phyloP scores from a whole-genome alignment of 1,140 invertebrate genomes.

The Myzus persicae region DNA sequence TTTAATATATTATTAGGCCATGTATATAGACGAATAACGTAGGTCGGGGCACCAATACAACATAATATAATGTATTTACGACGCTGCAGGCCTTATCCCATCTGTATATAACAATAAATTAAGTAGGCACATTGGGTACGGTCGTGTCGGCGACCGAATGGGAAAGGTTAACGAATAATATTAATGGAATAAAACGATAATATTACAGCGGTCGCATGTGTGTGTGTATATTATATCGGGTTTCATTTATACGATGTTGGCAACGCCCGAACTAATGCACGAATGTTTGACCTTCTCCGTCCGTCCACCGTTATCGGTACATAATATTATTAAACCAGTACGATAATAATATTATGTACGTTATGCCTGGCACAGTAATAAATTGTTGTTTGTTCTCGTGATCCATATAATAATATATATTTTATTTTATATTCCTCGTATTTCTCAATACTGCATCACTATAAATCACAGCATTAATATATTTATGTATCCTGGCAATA shows the following conservation, averaged over 20 bases:
- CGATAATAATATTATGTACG: too few species aligned
- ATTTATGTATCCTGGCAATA: too few species aligned
- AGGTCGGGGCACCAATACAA: neutral
- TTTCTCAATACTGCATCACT: too few species aligned
- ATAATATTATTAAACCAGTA: neutral
- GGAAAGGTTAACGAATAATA: neutral
- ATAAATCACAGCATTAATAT: too few species aligned
- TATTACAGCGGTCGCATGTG: neutral
- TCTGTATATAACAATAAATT: neutral
- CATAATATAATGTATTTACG: neutral
- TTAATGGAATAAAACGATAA: neutral
- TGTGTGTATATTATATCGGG: neutral
- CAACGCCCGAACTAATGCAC: too few species aligned
- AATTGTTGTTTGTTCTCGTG: too few species aligned
- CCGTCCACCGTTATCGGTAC: neutral
- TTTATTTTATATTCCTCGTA: too few species aligned
- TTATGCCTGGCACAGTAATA: too few species aligned
- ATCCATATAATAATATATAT: too few species aligned
- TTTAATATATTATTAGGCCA: neutral
- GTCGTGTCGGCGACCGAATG: too few species aligned
- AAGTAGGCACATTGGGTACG: neutral
- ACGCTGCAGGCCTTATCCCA: neutral
- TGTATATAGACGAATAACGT: neutral
- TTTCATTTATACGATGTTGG: neutral
- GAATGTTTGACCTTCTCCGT: neutral